phyloP scores from a whole-genome alignment of 1,140 invertebrate genomes.

The Riptortus pedestris region DNA sequence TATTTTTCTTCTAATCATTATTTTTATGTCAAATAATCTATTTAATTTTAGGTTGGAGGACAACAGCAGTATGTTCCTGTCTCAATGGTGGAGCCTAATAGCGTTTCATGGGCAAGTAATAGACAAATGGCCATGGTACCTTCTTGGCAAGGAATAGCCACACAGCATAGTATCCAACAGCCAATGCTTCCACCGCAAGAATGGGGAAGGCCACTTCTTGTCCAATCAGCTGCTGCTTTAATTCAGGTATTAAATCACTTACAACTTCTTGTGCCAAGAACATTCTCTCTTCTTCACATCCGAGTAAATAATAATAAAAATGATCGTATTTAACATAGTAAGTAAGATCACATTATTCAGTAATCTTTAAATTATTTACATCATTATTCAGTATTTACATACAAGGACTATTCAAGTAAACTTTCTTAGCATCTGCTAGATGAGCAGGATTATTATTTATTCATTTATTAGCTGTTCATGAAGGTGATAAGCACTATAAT shows the following conservation, averaged over 20 bases:
- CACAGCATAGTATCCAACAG: constrained; percentile 62
- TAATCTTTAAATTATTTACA: background rate
- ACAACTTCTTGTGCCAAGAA: no score
- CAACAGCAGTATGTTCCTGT: constrained; percentile 80
- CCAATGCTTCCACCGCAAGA: constrained; percentile 52
- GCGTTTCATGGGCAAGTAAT: constrained; percentile 60
- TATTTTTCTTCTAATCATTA: no score
- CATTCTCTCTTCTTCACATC: no score
- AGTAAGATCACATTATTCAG: no score
- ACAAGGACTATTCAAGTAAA: background rate
- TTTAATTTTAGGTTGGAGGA: constrained; percentile 40
- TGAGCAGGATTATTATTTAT: no score
- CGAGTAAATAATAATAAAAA: no score
- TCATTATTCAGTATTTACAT: background rate
- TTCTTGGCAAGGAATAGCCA: constrained; percentile 71
- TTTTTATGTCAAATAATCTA: no score
- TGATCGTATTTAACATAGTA: no score
- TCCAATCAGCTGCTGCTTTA: constrained; percentile 63
- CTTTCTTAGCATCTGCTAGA: no score
- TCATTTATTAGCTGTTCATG: no score
- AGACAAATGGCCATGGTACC: constrained; percentile 73
- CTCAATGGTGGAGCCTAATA: constrained; percentile 70
- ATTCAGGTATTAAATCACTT: constrained; percentile 46
- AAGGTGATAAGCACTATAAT: no score
- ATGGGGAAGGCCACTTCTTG: constrained; percentile 67